phyloP scores from a whole-genome alignment of 2,888 invertebrate species.

The Cosmia trapezina region DNA sequence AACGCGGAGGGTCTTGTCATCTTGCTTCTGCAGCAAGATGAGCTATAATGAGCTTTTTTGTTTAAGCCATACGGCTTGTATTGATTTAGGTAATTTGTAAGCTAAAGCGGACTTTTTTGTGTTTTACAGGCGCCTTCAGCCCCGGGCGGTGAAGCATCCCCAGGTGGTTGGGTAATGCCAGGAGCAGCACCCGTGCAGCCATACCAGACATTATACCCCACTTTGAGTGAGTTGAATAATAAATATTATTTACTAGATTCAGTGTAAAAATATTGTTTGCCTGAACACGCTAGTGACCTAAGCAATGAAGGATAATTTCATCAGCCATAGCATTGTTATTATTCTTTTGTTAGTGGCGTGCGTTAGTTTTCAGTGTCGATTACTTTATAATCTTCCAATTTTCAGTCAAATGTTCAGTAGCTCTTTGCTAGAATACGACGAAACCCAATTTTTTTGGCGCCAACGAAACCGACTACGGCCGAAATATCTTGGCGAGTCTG shows the following conservation, averaged over 20 bases:
- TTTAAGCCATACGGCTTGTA: neutral
- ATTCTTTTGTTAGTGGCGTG: neutral
- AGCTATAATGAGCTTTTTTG: neutral
- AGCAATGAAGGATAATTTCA: neutral
- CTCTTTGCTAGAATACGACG: too few species aligned
- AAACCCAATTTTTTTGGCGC: neutral
- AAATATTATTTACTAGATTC: neutral
- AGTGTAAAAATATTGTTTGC: neutral
- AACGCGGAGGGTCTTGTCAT: too few species aligned
- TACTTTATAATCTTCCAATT: neutral
- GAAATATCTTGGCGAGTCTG: too few species aligned
- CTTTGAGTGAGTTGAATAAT: conserved; percentile 80
- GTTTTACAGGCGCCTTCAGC: conserved; percentile 70
- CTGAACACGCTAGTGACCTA: neutral
- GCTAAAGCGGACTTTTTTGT: neutral
- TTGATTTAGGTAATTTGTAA: neutral
- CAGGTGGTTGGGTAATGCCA: conserved; percentile 83
- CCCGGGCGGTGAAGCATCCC: conserved; percentile 70
- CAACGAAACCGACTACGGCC: too few species aligned
- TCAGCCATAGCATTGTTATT: neutral
- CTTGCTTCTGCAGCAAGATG: too few species aligned
- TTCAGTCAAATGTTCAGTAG: neutral
- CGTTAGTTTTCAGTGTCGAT: neutral
- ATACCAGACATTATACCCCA: conserved; percentile 82
- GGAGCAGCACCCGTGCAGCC: conserved; percentile 77